Evolutionary conservation across 2,113 vertebrate genomes (phyloP).

Genomic region (Elanoides forficatus): DNA sequence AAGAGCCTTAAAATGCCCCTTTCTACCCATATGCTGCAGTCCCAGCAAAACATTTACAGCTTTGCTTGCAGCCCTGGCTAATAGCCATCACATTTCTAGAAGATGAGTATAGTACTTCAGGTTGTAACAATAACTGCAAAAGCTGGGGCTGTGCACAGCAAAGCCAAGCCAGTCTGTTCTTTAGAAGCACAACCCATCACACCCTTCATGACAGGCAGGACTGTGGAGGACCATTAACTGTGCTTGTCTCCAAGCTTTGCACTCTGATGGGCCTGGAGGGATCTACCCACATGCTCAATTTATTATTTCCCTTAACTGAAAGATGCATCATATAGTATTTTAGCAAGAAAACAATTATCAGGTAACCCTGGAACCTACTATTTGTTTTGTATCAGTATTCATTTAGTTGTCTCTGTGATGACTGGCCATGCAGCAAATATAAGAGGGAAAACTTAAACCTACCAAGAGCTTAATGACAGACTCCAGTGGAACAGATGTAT

Average conservation of each 20-base stretch:
- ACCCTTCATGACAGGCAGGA: fast-evolving
- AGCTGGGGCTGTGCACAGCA: background rate
- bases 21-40: background rate
- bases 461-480: constrained; percentile 25
- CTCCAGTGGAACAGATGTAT: constrained; percentile 4
- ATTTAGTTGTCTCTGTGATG: background rate
- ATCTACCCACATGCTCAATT: background rate
- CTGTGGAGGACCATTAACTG: fast-evolving
- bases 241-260: background rate
- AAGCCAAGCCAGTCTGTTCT: background rate
- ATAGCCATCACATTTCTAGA: background rate
- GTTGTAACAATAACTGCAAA: background rate
- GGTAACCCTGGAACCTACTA: background rate
- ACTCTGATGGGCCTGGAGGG: background rate
- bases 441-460: background rate
- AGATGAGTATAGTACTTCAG: background rate
- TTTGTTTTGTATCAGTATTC: background rate
- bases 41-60: background rate
- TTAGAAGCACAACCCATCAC: background rate
- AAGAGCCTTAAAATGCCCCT: constrained; percentile 29
- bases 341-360: background rate
- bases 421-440: background rate
- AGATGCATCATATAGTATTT: background rate
- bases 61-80: background rate
- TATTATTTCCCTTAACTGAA: background rate